phyloP scores from a whole-genome alignment of 2,797 vertebrate genomes.

The Gymnocypris eckloni region DNA sequence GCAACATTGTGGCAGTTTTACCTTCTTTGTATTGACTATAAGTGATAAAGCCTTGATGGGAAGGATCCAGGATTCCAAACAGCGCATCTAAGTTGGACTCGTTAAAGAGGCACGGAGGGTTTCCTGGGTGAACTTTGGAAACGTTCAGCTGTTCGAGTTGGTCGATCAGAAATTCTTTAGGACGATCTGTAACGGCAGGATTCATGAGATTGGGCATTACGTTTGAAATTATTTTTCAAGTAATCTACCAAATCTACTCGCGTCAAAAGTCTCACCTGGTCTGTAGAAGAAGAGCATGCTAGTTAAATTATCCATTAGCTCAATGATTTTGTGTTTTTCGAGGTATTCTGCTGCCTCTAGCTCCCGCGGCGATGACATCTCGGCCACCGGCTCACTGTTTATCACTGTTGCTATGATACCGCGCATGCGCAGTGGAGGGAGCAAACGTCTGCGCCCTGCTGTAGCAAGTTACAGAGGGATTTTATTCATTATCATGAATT shows the following conservation, averaged over 20 bases:
- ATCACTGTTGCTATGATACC: slow-evolving; percentile 75
- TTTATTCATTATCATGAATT: neutral
- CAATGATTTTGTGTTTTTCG: slow-evolving; percentile 70
- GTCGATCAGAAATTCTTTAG: slow-evolving; percentile 73
- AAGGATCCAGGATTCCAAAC: slow-evolving; percentile 74
- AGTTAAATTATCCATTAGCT: slow-evolving; percentile 74
- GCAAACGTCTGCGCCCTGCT: neutral
- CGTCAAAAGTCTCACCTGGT: slow-evolving; percentile 70
- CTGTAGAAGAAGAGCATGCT: slow-evolving; percentile 76
- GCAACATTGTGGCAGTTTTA: slow-evolving; percentile 50
- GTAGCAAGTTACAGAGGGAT: neutral
- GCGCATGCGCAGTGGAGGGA: slow-evolving; percentile 4
- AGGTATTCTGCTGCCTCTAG: slow-evolving; percentile 71
- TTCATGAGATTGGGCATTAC: neutral
- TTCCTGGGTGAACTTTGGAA: slow-evolving; percentile 52
- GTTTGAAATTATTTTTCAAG: neutral
- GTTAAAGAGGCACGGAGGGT: slow-evolving; percentile 69
- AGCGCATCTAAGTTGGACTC: slow-evolving; percentile 70
- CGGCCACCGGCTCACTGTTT: slow-evolving; percentile 48
- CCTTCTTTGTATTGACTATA: slow-evolving; percentile 75
- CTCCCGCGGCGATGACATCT: slow-evolving; percentile 71
- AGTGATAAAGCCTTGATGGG: slow-evolving; percentile 67
- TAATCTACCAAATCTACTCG: neutral
- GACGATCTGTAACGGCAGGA: slow-evolving; percentile 67
- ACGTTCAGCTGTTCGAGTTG: slow-evolving; percentile 70